phyloP scores from a whole-genome alignment of 2,113 vertebrate species.

The Phaethornis superciliosus region DNA sequence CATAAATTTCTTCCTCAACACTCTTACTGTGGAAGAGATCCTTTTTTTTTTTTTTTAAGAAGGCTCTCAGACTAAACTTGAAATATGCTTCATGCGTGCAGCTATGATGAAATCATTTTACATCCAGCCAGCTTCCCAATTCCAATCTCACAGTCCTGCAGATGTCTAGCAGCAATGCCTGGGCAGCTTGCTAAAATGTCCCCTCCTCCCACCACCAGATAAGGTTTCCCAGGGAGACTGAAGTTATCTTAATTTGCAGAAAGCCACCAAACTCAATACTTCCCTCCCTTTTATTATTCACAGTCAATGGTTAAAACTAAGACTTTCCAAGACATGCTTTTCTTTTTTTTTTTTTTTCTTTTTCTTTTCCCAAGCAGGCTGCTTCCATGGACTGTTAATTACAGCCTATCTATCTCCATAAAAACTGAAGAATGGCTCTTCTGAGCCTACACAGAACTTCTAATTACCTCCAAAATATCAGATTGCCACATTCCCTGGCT shows the following conservation, averaged over 20 bases:
- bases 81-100: background rate
- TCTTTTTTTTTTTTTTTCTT: background rate
- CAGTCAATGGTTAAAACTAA: background rate
- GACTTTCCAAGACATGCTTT: background rate
- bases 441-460: background rate
- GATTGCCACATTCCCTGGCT: background rate
- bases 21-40: background rate
- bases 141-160: background rate
- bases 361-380: background rate
- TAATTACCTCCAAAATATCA: background rate
- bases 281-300: background rate
- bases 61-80: background rate
- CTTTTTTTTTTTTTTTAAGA: background rate
- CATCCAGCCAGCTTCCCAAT: background rate
- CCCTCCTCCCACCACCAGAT: constrained; percentile 9
- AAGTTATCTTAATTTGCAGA: background rate
- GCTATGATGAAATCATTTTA: background rate
- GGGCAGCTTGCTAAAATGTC: background rate
- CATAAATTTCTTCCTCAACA: background rate
- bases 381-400: background rate
- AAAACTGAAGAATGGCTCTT: constrained; percentile 6
- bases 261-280: background rate
- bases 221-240: constrained; percentile 10
- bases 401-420: constrained; percentile 11
- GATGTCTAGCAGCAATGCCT: background rate